Evolutionary conservation across 2,797 vertebrate genomes (phyloP), one percentile per base, ranked within the genome.

Genomic region (Benthosema pterotum): DNA sequence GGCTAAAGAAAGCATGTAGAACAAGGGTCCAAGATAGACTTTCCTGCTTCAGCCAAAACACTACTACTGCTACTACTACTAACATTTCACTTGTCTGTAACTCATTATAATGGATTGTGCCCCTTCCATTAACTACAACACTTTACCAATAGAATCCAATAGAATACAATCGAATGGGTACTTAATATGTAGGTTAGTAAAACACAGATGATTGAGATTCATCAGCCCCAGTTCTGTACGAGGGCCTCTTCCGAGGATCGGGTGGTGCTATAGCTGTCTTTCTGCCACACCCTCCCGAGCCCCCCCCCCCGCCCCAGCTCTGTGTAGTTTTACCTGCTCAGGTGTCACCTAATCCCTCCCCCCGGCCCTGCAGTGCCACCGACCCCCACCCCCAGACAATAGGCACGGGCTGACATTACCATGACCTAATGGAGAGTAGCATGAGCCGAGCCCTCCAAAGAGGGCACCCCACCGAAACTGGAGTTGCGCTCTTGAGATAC

Each of bases 241-340:
- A 85, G 75, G 74, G 66, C 72, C 72, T 82, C 75, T 77, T 75
- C 66, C 65, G 60, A 65, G 73, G 81, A 86, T 88, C 76, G 58
- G 78, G 76, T 87, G 78, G 76, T 86, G 65, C 71, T 55, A 74
- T 79, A 54, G 78, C 79, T 71, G 78, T 83, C 63, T 85, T 66
- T 78, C 74, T 74, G 79, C 88, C 82, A 82, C 89, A 80, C 88
- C 84, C 74, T 63, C 52, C 32, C 42, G 18, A 25, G 67, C 65
- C 73, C 69, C 51, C 73, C 69, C 51, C 68, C 52, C 46, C 57
- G 69, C 55, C 76, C 68, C 42, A 25, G 72, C 74, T 76, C 68
- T 89, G 78, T 89, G 84, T 88, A 84, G 86, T 72, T 89, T 88
- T 89, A 89, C 88, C 81, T 89, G 85, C 85, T 91, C 89, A 87